These are phyloP conservation scores for Micrasema minimum DNA, from an alignment of 1,140 invertebrate genomes.

Conservation along the genomic window DNA sequence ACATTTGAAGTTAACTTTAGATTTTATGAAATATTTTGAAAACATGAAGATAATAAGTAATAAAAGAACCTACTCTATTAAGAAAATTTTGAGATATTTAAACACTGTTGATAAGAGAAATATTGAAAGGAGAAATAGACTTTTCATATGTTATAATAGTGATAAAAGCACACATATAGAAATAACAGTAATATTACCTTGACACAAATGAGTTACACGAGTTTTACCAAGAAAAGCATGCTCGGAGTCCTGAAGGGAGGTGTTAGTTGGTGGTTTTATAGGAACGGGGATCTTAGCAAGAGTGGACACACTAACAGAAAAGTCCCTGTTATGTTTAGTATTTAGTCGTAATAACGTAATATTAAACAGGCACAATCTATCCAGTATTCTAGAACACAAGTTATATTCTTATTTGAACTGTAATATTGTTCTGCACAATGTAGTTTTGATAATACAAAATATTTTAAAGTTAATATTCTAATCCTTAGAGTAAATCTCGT, in stretches of 20 bases:
- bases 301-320: slow-evolving; percentile 7
- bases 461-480: slow-evolving; percentile 35
- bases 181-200: slow-evolving; percentile 41
- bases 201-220: slow-evolving; percentile 40
- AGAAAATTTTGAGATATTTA: slow-evolving; percentile 27
- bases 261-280: no score
- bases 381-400: slow-evolving; percentile 45
- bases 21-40: slow-evolving; percentile 27
- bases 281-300: no score
- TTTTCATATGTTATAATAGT: slow-evolving; percentile 24
- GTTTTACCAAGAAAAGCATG: neutral
- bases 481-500: slow-evolving; percentile 35
- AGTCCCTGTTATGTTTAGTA: slow-evolving; percentile 25
- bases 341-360: slow-evolving; percentile 29
- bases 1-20: slow-evolving; percentile 33
- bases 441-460: slow-evolving; percentile 41
- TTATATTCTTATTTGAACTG: slow-evolving; percentile 47
- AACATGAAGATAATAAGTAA: slow-evolving; percentile 7
- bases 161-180: slow-evolving; percentile 39
- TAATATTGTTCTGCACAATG: slow-evolving; percentile 53
- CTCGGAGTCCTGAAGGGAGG: no score
- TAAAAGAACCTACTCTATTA: slow-evolving; percentile 25
- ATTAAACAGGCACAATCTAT: slow-evolving; percentile 53
- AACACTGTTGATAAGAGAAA: slow-evolving; percentile 28
- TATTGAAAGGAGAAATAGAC: slow-evolving; percentile 28